Base-by-base conservation (phyloP, 2,113 vertebrate genomes). In the Caracal caracal region DNA sequence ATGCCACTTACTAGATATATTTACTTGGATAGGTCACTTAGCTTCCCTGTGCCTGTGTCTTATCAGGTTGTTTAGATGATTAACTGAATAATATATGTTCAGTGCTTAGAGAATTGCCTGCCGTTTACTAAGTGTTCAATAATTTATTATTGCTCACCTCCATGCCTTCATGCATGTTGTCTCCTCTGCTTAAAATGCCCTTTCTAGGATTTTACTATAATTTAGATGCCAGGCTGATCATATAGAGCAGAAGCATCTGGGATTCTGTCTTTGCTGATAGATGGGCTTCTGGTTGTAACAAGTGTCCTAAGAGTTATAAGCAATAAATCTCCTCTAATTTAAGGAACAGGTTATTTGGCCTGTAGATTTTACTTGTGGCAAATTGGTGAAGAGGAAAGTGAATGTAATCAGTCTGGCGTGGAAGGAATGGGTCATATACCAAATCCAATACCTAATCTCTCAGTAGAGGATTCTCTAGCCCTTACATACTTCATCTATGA, bases 181-280 rank as follows among this genome's bases (percentile, higher is more conserved):
- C 92, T 82, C 59, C 59, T 91, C 28, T 87, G 37, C n/a, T 66
- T 94, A 79, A 65, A 87, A 76, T 86, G 75, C 49, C 49, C 92
- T 95, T 96, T 86, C 63, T 30, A 73, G 30, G 59, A 70, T 84
- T 82, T 95, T 68, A 66, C 90, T 82, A 70, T 93, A 71, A 97
- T 96, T 93, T 93, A 95, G 83, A 84, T 76, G 26, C 73, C 80
- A 87, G n/a, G 43, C 10, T 97, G 86, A 97, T 81, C 56, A 40
- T 20, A 92, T 20, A 83, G 9, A 87, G 68, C 33, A 94, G 83
- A 82, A 80, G 65, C 96, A 97, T 95, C 93, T 97, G 97, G 95
- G 47, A 89, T 95, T 73, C 82, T 96, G 86, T 90, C 96, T 94
- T 84, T 90, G 81, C 81, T 97, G 96, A 97, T 76, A 92, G 83